These are phyloP conservation scores for Drosophila prostipennis DNA, from an alignment of 2,888 invertebrate species.

Conservation along the genomic window DNA sequence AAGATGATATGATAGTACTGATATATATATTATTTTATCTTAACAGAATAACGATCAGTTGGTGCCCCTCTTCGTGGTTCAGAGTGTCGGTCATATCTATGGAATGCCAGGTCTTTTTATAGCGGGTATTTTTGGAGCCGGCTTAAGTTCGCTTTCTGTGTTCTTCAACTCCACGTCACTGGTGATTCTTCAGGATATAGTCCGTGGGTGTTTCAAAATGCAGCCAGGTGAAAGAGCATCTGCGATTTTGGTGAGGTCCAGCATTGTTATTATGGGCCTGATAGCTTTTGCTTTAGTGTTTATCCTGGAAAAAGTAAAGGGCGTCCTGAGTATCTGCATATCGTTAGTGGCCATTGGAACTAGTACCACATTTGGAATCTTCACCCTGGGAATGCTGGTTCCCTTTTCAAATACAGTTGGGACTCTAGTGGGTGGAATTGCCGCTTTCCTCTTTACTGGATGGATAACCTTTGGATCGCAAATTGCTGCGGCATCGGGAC, in stretches of 20 bases:
- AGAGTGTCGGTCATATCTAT: slow-evolving; percentile 89
- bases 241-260: slow-evolving; percentile 87
- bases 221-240: slow-evolving; percentile 87
- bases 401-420: slow-evolving; percentile 91
- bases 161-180: slow-evolving; percentile 94
- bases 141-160: slow-evolving; percentile 94
- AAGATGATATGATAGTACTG: slow-evolving; percentile 31
- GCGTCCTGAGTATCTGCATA: slow-evolving; percentile 90
- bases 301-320: slow-evolving; percentile 91
- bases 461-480: slow-evolving; percentile 89
- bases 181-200: slow-evolving; percentile 94
- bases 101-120: slow-evolving; percentile 94
- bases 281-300: slow-evolving; percentile 88
- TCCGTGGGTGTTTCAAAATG: too few relatives aligned
- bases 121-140: slow-evolving; percentile 96
- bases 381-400: slow-evolving; percentile 92
- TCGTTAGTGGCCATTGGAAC: slow-evolving; percentile 92
- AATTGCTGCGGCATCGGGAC: slow-evolving; percentile 86
- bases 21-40: neutral
- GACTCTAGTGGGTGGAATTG: slow-evolving; percentile 86
- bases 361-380: slow-evolving; percentile 92
- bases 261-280: slow-evolving; percentile 87
- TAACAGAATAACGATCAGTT: slow-evolving; percentile 89
- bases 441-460: slow-evolving; percentile 87
- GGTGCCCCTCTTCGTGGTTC: slow-evolving; percentile 93